Evolutionary conservation across 2,888 invertebrate species (phyloP), one percentile per base, ranked within the genome.

Genomic region (Kuschelorhynchus macadamiae): DNA sequence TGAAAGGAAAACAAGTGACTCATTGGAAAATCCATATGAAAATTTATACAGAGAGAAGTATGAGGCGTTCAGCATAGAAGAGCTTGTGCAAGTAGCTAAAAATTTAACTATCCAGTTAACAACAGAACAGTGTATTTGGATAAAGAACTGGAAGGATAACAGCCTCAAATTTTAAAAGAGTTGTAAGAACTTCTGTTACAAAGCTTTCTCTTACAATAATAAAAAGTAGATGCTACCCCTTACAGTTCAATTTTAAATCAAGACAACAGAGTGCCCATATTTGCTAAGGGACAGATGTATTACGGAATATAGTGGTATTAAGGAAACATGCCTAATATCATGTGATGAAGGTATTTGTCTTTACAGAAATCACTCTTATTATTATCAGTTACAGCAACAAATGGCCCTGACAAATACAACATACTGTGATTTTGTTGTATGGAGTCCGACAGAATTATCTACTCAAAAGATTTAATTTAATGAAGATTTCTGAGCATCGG

Each of bases 231-330:
- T 39, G 39, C 39, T 39, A 39, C n/a, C 39, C 11, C n/a, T 5
- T 9, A 3, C 5, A 39, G 12, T 3, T 39, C 5, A 5, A 9
- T 12, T 39, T 39, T n/a, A 5, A 30, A 9, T 30, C 30, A 30
- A 30, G 9, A n/a, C 11, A n/a, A 18, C 4, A 4, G 18, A 46
- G 8, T 21, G 17, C 7, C 18, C 18, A n/a, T 46, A 18, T 18
- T 17, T 46, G 18, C n/a, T 46, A 46, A 46, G 18, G 11, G 18
- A 46, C 16, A 17, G n/a, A n/a, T n/a, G n/a, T n/a, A n/a, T n/a
- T n/a, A n/a, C n/a, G n/a, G n/a, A n/a, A n/a, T n/a, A n/a, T n/a
- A n/a, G n/a, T n/a, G n/a, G n/a, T n/a, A n/a, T n/a, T n/a, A n/a
- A n/a, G n/a, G n/a, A n/a, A n/a, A n/a, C n/a, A n/a, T n/a, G n/a